phyloP scores from a whole-genome alignment of 2,797 vertebrate genomes.

The Enteromius fasciolatus region DNA sequence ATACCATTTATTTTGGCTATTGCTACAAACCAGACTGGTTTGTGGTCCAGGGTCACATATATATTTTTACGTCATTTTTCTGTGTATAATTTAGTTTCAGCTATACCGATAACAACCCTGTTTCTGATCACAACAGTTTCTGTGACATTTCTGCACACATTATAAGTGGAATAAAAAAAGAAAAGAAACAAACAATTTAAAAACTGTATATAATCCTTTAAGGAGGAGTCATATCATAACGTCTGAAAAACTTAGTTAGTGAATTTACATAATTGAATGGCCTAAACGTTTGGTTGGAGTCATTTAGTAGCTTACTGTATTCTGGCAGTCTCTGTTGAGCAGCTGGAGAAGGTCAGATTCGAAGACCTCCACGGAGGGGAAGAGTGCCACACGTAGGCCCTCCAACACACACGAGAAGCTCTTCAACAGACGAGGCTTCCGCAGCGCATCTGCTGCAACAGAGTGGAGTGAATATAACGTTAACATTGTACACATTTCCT shows the following conservation, averaged over 20 bases:
- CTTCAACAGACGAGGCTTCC: constrained; percentile 84
- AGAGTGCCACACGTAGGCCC: constrained; percentile 79
- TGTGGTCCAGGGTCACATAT: no score
- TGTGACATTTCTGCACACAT: not conserved
- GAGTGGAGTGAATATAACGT: constrained; percentile 27
- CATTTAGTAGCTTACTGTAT: constrained; percentile 77
- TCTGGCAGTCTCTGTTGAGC: constrained; percentile 81
- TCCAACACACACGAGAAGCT: constrained; percentile 79
- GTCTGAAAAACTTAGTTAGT: not conserved
- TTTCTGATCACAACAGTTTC: not conserved
- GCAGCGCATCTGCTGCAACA: constrained; percentile 79
- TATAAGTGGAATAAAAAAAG: not conserved
- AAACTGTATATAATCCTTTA: not conserved
- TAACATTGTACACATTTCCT: constrained; percentile 33
- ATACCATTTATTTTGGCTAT: no score
- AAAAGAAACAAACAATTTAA: not conserved
- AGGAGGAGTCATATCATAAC: not conserved
- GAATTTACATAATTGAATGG: not conserved
- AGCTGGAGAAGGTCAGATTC: constrained; percentile 87
- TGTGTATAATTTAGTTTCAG: not conserved
- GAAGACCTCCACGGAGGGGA: constrained; percentile 88
- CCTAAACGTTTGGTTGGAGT: not conserved
- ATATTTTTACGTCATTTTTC: not conserved
- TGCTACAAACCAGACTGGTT: no score
- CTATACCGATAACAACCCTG: not conserved